Evolutionary conservation across 2,797 vertebrate species (phyloP).

Genomic region (Lagodon rhomboides): DNA sequence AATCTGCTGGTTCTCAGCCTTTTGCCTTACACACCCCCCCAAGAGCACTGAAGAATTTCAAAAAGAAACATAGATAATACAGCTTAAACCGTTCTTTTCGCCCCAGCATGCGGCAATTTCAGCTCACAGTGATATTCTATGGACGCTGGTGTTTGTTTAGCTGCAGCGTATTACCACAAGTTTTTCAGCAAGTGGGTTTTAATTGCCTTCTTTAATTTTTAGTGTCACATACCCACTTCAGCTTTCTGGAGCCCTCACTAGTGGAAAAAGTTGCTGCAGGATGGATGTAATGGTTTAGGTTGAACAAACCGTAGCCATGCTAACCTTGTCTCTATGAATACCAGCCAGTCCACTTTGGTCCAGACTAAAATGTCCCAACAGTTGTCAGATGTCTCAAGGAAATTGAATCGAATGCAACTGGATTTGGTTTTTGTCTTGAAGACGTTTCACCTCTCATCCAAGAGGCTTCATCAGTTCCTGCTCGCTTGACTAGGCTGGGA

Average conservation of each 20-base stretch:
- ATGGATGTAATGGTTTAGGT: background rate
- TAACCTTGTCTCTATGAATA: too few species aligned
- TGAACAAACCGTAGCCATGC: background rate
- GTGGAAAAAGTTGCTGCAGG: background rate
- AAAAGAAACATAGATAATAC: slow-evolving; percentile 10
- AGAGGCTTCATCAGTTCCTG: too few species aligned
- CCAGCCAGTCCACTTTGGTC: background rate
- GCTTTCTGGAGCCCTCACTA: background rate
- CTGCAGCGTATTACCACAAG: background rate
- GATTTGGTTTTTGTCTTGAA: too few species aligned
- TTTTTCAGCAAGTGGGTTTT: background rate
- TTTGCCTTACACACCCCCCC: slow-evolving; percentile 10
- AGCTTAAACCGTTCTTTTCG: slow-evolving; percentile 22
- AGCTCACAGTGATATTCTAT: background rate
- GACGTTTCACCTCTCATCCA: too few species aligned
- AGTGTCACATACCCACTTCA: background rate
- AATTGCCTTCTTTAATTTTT: background rate
- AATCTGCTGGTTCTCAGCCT: slow-evolving; percentile 20
- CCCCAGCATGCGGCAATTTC: background rate
- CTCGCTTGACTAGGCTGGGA: too few species aligned
- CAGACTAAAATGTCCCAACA: too few species aligned
- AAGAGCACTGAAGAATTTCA: background rate
- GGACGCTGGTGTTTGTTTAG: slow-evolving; percentile 1
- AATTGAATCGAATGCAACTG: too few species aligned
- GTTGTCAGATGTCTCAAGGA: too few species aligned